A percentile compares a stretch with the other conserved stretches of the same genome.
Evolutionary conservation across 2,888 invertebrate species (phyloP).

Genomic region (Venusia cambrica): DNA sequence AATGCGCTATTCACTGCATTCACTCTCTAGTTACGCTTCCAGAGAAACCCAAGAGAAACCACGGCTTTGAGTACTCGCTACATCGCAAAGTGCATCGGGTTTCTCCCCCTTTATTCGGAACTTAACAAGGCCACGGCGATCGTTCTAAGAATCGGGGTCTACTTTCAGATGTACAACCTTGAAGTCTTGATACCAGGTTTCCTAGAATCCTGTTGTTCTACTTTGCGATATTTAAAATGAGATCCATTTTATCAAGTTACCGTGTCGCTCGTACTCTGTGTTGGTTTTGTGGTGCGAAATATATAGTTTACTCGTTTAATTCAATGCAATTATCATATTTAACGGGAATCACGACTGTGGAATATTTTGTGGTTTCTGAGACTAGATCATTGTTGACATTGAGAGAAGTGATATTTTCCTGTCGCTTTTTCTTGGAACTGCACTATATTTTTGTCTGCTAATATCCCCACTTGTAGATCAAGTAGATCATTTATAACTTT

Average conservation of each 20-base stretch:
- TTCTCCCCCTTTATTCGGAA: constrained; percentile 4
- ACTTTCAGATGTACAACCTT: not conserved
- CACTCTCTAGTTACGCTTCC: constrained; percentile 7
- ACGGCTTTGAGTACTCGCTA: constrained; percentile 1
- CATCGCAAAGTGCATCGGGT: constrained; percentile 2
- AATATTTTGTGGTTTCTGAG: no score
- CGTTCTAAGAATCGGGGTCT: not conserved
- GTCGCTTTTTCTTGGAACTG: no score
- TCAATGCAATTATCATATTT: constrained; percentile 8
- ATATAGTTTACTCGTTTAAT: constrained; percentile 7
- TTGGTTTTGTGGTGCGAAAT: not conserved
- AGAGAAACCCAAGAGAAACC: constrained; percentile 12
- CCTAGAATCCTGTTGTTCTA: constrained; percentile 7
- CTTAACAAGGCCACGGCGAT: constrained; percentile 1
- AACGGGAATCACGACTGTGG: no score
- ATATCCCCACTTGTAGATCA: no score
- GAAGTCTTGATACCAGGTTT: not conserved
- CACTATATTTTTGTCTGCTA: no score
- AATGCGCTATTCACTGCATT: constrained; percentile 6
- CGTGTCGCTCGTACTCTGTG: not conserved
- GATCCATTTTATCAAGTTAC: no score
- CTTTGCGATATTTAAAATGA: not conserved
- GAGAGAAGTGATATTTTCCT: no score
- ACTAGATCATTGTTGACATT: no score
- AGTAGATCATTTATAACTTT: no score